These are phyloP conservation scores for Ramazzottius varieornatus DNA, from an alignment of 2,888 invertebrate genomes.

Conservation along the genomic window DNA sequence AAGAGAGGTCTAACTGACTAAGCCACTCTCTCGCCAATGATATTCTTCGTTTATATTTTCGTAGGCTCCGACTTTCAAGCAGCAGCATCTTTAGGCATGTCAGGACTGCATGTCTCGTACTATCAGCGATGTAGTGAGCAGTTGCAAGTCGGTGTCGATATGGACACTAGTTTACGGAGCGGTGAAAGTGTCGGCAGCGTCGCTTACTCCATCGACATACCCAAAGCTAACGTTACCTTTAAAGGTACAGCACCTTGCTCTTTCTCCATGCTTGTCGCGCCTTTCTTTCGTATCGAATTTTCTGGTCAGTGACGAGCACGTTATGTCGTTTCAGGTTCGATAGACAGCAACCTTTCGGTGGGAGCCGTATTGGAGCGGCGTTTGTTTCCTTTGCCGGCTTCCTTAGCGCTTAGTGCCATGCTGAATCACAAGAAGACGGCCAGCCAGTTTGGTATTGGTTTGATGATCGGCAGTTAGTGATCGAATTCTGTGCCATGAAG, in stretches of 20 bases:
- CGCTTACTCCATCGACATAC: conserved; percentile 62
- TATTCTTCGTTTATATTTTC: conserved; percentile 11
- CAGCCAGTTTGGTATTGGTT: conserved; percentile 73
- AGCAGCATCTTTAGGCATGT: conserved; percentile 34
- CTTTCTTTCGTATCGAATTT: not conserved
- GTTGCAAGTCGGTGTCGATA: conserved; percentile 62
- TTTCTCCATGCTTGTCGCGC: conserved; percentile 14
- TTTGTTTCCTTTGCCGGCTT: conserved; percentile 68
- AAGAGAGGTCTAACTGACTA: too few species aligned
- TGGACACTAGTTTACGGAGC: conserved; percentile 67
- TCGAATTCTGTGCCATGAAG: conserved; percentile 7
- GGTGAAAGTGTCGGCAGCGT: conserved; percentile 70
- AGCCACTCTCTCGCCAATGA: not conserved
- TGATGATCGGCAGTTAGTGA: conserved; percentile 48
- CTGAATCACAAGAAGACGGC: conserved; percentile 73
- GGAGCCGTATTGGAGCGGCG: conserved; percentile 81
- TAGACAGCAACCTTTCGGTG: conserved; percentile 74
- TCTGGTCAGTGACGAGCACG: not conserved
- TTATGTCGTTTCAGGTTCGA: conserved; percentile 36
- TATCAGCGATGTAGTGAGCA: conserved; percentile 79
- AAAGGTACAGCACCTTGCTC: conserved; percentile 37
- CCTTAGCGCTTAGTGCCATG: conserved; percentile 66
- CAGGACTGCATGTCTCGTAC: conserved; percentile 63
- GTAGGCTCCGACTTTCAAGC: conserved; percentile 28
- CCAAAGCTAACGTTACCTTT: conserved; percentile 73